These are phyloP conservation scores for Ondatra zibethicus DNA, from an alignment of 2,113 vertebrate species.

Conservation along the genomic window DNA sequence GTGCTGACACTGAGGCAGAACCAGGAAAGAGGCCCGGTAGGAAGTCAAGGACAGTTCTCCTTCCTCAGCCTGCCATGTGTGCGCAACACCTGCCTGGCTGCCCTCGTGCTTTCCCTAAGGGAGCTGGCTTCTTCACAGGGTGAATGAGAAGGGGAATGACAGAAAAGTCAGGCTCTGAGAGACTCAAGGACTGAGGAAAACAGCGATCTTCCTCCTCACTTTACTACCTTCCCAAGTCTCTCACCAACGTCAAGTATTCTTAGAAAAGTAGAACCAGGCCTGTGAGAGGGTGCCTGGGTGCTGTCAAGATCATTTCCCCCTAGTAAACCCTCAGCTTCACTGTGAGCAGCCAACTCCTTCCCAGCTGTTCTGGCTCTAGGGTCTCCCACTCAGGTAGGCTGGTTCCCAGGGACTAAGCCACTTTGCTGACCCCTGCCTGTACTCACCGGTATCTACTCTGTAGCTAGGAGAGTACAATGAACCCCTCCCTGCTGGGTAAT, in stretches of 20 bases:
- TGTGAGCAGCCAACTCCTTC: not conserved
- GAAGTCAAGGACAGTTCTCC: not conserved
- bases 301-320: not conserved
- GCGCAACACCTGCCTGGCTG: too few relatives aligned
- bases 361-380: not conserved
- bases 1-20: not conserved
- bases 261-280: not conserved
- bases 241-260: not conserved
- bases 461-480: not conserved
- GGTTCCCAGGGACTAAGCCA: not conserved
- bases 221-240: not conserved
- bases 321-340: not conserved
- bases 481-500: too few relatives aligned
- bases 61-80: not conserved
- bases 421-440: not conserved
- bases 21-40: fast-evolving
- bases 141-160: too few relatives aligned
- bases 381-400: not conserved
- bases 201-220: not conserved
- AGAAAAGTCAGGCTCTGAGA: not conserved
- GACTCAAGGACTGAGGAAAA: too few relatives aligned
- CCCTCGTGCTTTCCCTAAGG: not conserved
- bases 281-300: not conserved
- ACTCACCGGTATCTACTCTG: not conserved
- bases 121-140: not conserved